phyloP scores from a whole-genome alignment of 2,888 invertebrate genomes.

The Chromoteleia sp. region DNA sequence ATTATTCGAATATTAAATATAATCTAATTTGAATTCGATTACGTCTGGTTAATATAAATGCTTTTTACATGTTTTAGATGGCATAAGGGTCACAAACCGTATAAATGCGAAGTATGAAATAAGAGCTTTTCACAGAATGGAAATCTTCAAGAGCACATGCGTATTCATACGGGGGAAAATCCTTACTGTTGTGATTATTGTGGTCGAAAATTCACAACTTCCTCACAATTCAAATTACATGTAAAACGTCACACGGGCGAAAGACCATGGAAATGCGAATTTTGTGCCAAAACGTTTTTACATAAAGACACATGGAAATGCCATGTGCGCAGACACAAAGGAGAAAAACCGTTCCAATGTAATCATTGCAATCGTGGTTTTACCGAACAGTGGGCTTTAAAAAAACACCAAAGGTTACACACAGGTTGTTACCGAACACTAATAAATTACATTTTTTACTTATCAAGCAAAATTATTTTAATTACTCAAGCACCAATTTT shows the following conservation, averaged over 20 bases:
- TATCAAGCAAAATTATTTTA: neutral
- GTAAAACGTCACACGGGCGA: conserved; percentile 87
- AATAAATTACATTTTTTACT: neutral
- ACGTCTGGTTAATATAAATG: neutral
- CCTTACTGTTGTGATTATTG: conserved; percentile 90
- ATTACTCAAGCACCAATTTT: too few species aligned
- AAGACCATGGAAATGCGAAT: conserved; percentile 87
- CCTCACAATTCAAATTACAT: conserved; percentile 90
- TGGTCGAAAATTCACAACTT: conserved; percentile 89
- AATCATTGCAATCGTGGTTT: conserved; percentile 87
- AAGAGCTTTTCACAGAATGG: conserved; percentile 92
- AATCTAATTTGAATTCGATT: too few species aligned
- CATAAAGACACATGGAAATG: conserved; percentile 88
- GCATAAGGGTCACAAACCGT: conserved; percentile 90
- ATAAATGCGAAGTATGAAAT: conserved; percentile 88
- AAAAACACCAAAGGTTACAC: conserved; percentile 88
- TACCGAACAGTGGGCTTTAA: conserved; percentile 88
- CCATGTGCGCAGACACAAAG: conserved; percentile 89
- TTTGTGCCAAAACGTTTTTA: conserved; percentile 87
- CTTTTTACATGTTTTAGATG: conserved; percentile 84
- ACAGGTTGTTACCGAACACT: conserved; percentile 82
- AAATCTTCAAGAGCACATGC: conserved; percentile 90
- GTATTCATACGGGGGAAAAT: conserved; percentile 92
- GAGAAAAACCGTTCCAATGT: conserved; percentile 89
- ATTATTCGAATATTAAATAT: too few species aligned